Evolutionary conservation across 2,113 vertebrate genomes (phyloP).

Genomic region (Barnardius zonarius): DNA sequence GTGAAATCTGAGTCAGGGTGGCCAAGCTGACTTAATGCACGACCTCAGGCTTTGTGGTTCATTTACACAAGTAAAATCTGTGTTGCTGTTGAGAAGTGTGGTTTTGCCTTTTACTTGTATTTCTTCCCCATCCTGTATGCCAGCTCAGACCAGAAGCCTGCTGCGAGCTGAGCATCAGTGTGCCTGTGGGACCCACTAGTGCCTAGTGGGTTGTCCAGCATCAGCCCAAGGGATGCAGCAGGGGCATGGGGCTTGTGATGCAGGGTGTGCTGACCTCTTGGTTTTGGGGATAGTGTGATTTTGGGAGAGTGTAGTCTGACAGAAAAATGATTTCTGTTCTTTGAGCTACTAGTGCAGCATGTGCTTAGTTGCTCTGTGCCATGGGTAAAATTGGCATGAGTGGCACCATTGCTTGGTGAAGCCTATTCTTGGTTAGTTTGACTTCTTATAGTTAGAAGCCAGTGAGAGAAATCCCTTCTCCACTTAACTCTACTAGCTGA

Average conservation of each 20-base stretch:
- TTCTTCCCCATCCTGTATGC: fast-evolving
- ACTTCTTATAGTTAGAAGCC: neutral
- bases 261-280: neutral
- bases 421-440: neutral
- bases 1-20: neutral
- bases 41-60: neutral
- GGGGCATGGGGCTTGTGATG: neutral
- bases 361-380: neutral
- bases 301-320: neutral
- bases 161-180: fast-evolving
- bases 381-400: neutral
- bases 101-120: neutral
- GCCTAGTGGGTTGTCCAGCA: fast-evolving
- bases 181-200: fast-evolving
- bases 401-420: neutral
- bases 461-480: neutral
- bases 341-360: neutral
- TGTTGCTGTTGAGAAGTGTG: neutral
- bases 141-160: neutral
- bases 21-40: neutral
- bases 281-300: neutral
- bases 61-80: neutral
- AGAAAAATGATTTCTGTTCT: neutral
- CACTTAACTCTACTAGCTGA: neutral
- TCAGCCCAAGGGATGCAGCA: fast-evolving